These are phyloP conservation scores for Champsocephalus esox DNA, from an alignment of 2,797 vertebrate genomes.

Conservation along the genomic window DNA sequence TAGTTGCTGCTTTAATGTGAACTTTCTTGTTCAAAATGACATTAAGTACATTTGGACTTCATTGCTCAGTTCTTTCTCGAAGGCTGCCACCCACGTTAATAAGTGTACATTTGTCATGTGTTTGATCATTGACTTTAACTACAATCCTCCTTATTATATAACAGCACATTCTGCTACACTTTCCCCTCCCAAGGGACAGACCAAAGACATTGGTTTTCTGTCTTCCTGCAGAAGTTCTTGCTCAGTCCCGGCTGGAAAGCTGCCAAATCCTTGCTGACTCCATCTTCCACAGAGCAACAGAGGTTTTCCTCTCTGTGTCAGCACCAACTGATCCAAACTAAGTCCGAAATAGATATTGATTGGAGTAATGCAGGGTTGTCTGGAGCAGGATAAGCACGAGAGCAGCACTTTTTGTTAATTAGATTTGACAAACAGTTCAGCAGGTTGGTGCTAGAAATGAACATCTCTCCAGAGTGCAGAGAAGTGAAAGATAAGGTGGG, in stretches of 20 bases:
- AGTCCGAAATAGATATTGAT: constrained; percentile 66
- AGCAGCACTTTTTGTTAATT: constrained; percentile 54
- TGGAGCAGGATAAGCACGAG: constrained; percentile 28
- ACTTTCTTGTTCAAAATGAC: not conserved
- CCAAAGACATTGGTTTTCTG: constrained; percentile 3
- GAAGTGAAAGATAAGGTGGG: not conserved
- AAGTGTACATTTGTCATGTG: not conserved
- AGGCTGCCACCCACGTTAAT: not conserved
- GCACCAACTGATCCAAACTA: constrained; percentile 56
- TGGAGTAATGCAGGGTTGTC: constrained; percentile 38
- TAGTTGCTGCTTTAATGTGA: not conserved
- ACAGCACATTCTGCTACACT: constrained; percentile 3
- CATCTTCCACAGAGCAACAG: constrained; percentile 26
- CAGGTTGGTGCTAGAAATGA: constrained; percentile 28
- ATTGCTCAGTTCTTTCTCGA: not conserved
- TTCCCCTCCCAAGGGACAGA: not conserved
- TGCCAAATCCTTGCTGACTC: constrained; percentile 51
- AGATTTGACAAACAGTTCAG: constrained; percentile 42
- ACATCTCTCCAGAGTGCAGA: constrained; percentile 4
- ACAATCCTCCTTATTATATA: not conserved
- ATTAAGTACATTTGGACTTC: not conserved
- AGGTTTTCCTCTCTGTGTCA: constrained; percentile 50
- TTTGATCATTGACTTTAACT: not conserved
- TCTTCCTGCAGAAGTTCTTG: constrained; percentile 31
- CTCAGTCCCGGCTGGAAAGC: constrained; percentile 30